These are phyloP conservation scores for Bryconaethiops microstoma DNA, from an alignment of 2,797 vertebrate species.

Conservation along the genomic window DNA sequence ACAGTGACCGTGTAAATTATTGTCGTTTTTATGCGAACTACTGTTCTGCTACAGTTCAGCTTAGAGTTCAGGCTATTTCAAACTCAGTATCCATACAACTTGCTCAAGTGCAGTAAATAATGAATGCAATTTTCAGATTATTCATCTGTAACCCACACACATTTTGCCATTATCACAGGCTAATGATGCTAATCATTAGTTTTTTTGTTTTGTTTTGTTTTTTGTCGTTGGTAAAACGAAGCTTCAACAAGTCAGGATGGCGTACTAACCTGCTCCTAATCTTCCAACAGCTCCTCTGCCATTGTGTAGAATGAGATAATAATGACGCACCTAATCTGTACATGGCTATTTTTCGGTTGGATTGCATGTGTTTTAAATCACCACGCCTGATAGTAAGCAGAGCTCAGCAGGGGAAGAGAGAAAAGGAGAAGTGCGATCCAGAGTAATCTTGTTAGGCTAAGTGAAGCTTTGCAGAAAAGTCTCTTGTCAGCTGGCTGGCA, in stretches of 20 bases:
- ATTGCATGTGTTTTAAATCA: conserved; percentile 81
- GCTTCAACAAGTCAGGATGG: conserved; percentile 66
- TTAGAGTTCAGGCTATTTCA: neutral
- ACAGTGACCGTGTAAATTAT: neutral
- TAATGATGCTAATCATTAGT: conserved; percentile 68
- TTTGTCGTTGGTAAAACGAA: conserved; percentile 67
- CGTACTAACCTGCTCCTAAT: conserved; percentile 75
- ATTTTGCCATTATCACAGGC: conserved; percentile 62
- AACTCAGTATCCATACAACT: neutral
- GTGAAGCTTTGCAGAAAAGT: conserved; percentile 80
- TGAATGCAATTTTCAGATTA: conserved; percentile 57
- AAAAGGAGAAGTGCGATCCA: conserved; percentile 71
- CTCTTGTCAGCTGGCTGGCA: conserved; percentile 78
- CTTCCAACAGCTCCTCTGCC: conserved; percentile 63
- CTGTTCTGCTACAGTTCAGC: neutral
- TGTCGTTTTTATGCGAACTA: neutral
- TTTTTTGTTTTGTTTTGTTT: conserved; percentile 68
- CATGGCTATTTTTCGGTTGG: conserved; percentile 74
- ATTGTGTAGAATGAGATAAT: conserved; percentile 76
- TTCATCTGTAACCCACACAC: conserved; percentile 68
- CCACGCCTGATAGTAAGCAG: conserved; percentile 78
- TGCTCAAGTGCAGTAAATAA: neutral
- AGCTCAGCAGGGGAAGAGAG: conserved; percentile 68
- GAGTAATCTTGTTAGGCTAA: conserved; percentile 80
- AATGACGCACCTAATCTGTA: conserved; percentile 78